Evolutionary conservation across 2,113 vertebrate genomes (phyloP).

Genomic region (Martes martes): DNA sequence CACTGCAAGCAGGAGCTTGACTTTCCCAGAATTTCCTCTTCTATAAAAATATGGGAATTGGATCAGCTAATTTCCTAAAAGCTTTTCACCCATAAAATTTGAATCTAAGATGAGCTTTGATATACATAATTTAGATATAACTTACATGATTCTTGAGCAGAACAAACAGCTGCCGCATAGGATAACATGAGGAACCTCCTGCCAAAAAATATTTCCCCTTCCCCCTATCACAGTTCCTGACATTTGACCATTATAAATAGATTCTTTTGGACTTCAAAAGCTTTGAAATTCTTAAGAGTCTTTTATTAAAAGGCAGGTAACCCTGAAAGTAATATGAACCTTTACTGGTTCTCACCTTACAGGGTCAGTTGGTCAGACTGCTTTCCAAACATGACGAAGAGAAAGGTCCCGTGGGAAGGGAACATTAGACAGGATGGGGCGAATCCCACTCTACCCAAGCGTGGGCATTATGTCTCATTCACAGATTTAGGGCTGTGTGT

Average conservation of each 20-base stretch:
- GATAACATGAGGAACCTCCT: not conserved
- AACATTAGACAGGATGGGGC: not conserved
- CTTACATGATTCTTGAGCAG: not conserved
- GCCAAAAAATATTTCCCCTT: not conserved
- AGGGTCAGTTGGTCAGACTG: not conserved
- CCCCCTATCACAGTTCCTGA: not conserved
- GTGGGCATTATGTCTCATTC: not conserved
- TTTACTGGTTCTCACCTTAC: not conserved
- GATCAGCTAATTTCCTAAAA: not conserved
- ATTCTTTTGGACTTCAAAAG: not conserved
- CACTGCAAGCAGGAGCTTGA: rapidly evolving
- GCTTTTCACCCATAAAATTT: not conserved
- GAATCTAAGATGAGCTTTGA: not conserved
- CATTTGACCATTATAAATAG: not conserved
- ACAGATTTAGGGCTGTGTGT: not conserved
- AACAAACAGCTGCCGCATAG: not conserved
- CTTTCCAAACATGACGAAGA: not conserved
- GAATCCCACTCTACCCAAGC: not conserved
- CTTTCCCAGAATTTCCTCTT: not conserved
- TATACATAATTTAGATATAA: not conserved
- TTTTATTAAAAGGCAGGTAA: not conserved
- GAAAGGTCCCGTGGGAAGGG: not conserved
- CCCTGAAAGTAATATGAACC: not conserved
- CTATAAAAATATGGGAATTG: not conserved
- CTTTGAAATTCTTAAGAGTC: not conserved